These are phyloP conservation scores for Drosophila ananassae DNA, from an alignment of 1,140 invertebrate species.

Conservation along the genomic window DNA sequence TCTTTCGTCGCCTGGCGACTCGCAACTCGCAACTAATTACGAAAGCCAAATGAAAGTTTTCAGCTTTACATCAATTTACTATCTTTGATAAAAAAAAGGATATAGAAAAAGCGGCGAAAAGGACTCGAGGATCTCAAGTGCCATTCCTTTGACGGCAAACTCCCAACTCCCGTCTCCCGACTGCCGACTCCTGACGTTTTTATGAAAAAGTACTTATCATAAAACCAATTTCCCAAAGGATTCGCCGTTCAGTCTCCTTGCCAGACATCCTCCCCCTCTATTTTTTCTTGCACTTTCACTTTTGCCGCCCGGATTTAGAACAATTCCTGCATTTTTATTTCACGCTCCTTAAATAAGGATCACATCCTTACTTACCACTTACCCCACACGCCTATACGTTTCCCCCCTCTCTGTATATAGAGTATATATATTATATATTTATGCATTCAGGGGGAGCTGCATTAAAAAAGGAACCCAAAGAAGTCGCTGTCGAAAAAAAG, in stretches of 20 bases:
- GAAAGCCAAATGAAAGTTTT: slow-evolving; percentile 68
- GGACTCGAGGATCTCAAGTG: neutral
- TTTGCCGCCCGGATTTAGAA: slow-evolving; percentile 64
- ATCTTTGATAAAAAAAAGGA: slow-evolving; percentile 2
- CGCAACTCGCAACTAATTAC: slow-evolving; percentile 71
- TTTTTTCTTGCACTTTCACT: slow-evolving; percentile 55
- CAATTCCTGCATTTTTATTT: slow-evolving; percentile 70
- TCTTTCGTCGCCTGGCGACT: slow-evolving; percentile 9
- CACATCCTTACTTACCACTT: slow-evolving; percentile 14
- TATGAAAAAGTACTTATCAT: neutral
- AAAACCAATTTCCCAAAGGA: slow-evolving; percentile 1
- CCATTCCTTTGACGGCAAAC: slow-evolving; percentile 5
- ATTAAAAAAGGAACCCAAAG: slow-evolving; percentile 44
- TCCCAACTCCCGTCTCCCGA: too few species aligned
- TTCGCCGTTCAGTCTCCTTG: neutral
- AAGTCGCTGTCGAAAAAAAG: slow-evolving; percentile 55
- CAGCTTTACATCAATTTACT: slow-evolving; percentile 42
- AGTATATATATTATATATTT: neutral
- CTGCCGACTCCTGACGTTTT: too few species aligned
- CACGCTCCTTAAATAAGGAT: slow-evolving; percentile 35
- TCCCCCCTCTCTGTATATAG: slow-evolving; percentile 5
- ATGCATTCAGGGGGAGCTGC: slow-evolving; percentile 13
- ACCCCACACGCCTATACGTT: slow-evolving; percentile 1
- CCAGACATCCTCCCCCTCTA: neutral
- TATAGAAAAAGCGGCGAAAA: neutral